Conservation (phyloP, 2,888 invertebrate genomes). For the Trachelus troglodyta region DNA sequence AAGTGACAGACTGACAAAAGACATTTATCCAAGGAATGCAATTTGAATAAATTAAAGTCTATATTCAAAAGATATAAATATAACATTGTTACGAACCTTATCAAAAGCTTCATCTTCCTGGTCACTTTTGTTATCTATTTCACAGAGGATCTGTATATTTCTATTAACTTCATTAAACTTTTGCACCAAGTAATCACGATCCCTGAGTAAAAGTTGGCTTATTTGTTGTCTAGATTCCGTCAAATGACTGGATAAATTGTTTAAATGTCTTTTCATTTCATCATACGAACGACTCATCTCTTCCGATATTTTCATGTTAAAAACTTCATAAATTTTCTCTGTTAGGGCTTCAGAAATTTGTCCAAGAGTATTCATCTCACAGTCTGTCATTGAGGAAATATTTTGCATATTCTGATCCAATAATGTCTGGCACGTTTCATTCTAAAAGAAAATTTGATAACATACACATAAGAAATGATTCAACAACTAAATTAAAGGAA, state of each 20-base stretch:
- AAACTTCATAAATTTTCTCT: constrained; percentile 41
- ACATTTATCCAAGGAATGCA: neutral
- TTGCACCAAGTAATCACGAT: constrained; percentile 40
- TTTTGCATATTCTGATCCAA: constrained; percentile 40
- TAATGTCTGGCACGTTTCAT: constrained; percentile 45
- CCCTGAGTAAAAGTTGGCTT: constrained; percentile 36
- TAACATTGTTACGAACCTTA: neutral
- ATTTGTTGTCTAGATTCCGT: constrained; percentile 43
- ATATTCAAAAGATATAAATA: neutral
- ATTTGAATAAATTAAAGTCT: neutral
- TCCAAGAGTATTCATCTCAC: constrained; percentile 38
- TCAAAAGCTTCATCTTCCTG: neutral
- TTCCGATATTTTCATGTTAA: constrained; percentile 48
- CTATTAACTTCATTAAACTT: constrained; percentile 39
- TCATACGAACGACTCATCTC: constrained; percentile 45
- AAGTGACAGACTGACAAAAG: neutral
- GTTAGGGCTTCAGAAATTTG: constrained; percentile 38
- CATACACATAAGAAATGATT: neutral
- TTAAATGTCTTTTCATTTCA: constrained; percentile 42
- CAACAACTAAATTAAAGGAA: neutral
- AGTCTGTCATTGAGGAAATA: constrained; percentile 36
- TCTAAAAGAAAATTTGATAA: constrained; percentile 34
- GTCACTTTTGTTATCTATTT: constrained; percentile 34
- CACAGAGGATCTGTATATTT: constrained; percentile 32
- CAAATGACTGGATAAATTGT: constrained; percentile 36